A percentile compares a stretch with the other conserved stretches of the same genome.
phyloP scores from a whole-genome alignment of 2,888 invertebrate species.

The Hypomecis punctinalis region DNA sequence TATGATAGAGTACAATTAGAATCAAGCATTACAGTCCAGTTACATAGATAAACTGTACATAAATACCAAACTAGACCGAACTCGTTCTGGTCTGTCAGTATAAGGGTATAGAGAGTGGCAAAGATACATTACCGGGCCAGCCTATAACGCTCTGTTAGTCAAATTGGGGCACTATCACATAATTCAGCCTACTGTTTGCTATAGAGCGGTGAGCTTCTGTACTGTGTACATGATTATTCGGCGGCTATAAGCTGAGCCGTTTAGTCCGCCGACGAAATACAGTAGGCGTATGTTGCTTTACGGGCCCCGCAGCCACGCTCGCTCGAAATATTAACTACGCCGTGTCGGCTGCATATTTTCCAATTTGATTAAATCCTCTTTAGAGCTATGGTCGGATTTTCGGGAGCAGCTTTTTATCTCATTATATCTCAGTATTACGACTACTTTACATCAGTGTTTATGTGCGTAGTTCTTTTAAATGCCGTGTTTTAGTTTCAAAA shows the following conservation, averaged over 20 bases:
- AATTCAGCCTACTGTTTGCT: slow-evolving; percentile 11
- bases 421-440: slow-evolving; percentile 42
- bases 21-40: background rate
- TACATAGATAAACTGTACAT: background rate
- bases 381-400: slow-evolving; percentile 49
- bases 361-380: slow-evolving; percentile 60
- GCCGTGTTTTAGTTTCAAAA: slow-evolving; percentile 22
- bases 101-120: background rate
- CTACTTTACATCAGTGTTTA: slow-evolving; percentile 31
- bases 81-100: background rate
- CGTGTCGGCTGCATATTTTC: slow-evolving; percentile 50
- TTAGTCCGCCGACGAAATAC: slow-evolving; percentile 73
- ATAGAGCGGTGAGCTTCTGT: slow-evolving; percentile 12
- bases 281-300: slow-evolving; percentile 70
- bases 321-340: slow-evolving; percentile 53
- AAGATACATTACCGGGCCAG: background rate
- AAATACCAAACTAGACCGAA: background rate
- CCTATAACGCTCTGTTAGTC: slow-evolving; percentile 3
- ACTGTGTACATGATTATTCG: slow-evolving; percentile 38
- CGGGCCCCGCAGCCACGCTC: slow-evolving; percentile 49
- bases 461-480: slow-evolving; percentile 9
- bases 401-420: slow-evolving; percentile 50
- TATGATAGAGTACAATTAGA: too few relatives aligned
- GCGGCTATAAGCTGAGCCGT: slow-evolving; percentile 68
- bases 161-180: slow-evolving; percentile 12